Base-by-base conservation (phyloP, 2,888 invertebrate genomes). In the Drosophila austrosaltans region DNA sequence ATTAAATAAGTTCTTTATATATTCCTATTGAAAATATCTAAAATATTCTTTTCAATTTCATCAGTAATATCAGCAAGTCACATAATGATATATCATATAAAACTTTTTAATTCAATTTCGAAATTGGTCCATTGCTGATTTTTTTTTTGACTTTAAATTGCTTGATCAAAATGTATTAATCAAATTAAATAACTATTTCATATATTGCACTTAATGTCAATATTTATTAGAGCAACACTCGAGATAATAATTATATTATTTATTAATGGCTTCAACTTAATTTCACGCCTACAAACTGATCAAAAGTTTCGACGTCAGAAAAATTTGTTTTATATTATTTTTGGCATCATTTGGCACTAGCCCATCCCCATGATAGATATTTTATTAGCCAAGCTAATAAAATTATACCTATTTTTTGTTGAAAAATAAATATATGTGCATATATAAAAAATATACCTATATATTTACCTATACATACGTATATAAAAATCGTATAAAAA, bases 381-480 rank as follows among this genome's bases (percentile, higher is more conserved):
- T 48, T 48, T 48, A 48, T 48, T 25, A 48, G 12, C 10, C 10
- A 10, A 6, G 4, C 48, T 48, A 48, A 48, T 48, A 48, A 48
- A 48, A 48, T 48, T 10, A 48, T 48, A 48, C 48, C 48, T 48
- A 48, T 48, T 48, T 48, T 12, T 48, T 48, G 48, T 48, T 48
- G 12, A 48, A 48, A 48, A 8, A 48, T 22, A 20, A 20, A 48
- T 22, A 48, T 48, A 48, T 30, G 6, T 30, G 6, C 4, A 30
- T 16, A 16, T 16, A 16, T 16, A 16, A 16, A 16, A 16, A 16
- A 16, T 16, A 16, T 16, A 16, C 16, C 16, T 16, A 16, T 16
- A 16, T 25, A 48, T 10, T 12, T 48, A 48, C 16, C 0, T 44
- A 44, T n/a, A 22, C 22, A 44, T 25, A 25, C 2, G n/a, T n/a